Percentiles rank a stretch among this genome's conserved stretches.
phyloP scores from a whole-genome alignment of 2,113 vertebrate genomes.

The Bettongia penicillata region DNA sequence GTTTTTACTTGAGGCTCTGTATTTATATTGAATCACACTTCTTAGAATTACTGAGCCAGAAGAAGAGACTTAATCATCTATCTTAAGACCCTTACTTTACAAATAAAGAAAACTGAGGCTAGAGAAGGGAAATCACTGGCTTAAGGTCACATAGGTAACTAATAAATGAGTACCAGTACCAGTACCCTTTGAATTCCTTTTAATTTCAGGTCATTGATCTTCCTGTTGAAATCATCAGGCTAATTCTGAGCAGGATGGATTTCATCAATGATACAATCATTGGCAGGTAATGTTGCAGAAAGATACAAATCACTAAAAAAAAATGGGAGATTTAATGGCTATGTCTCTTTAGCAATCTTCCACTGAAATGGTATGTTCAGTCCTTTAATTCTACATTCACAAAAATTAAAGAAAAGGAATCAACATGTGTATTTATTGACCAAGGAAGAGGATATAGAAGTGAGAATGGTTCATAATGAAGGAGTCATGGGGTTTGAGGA shows the following conservation, averaged over 20 bases:
- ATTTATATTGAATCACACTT: background rate
- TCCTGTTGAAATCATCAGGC: background rate
- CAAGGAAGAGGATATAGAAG: background rate
- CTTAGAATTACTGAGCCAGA: background rate
- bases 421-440: background rate
- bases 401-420: background rate
- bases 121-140: background rate
- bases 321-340: background rate
- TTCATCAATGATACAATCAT: background rate
- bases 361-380: background rate
- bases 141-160: background rate
- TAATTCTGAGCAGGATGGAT: background rate
- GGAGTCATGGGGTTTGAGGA: background rate
- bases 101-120: background rate
- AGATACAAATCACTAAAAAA: conserved; percentile 27
- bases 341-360: background rate
- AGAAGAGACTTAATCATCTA: background rate
- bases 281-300: background rate
- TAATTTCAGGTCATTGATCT: background rate
- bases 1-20: background rate
- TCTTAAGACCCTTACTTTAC: background rate
- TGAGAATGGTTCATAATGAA: background rate
- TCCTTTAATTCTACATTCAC: conserved; percentile 14
- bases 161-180: background rate
- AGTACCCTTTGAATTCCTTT: background rate